Percentiles rank a stretch among this genome's conserved stretches.
Evolutionary conservation across 2,797 vertebrate species (phyloP).

Genomic region (Buceros bicornis): DNA sequence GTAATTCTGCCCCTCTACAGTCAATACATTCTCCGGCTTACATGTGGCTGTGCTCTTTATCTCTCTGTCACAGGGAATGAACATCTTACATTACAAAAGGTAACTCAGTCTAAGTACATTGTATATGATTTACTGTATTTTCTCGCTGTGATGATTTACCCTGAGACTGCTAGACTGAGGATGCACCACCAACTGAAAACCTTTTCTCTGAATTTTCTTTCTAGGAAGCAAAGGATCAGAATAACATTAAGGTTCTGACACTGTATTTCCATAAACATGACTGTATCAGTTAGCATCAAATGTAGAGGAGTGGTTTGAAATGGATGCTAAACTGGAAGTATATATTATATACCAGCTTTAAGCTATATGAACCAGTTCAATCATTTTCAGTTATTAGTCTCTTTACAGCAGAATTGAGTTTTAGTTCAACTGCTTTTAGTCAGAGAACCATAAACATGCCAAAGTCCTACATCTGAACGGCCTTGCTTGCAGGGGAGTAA

Average conservation of each 20-base stretch:
- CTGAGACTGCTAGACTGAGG: background rate
- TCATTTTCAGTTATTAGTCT: background rate
- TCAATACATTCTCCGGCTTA: background rate
- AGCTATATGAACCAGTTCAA: background rate
- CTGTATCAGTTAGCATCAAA: background rate
- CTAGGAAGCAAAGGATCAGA: background rate
- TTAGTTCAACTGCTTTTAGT: background rate
- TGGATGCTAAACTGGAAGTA: background rate
- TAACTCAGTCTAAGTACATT: background rate
- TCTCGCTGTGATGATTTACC: background rate
- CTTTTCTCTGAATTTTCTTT: background rate
- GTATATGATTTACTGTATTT: background rate
- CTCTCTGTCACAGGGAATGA: background rate
- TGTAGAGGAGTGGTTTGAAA: background rate
- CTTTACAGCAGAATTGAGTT: background rate
- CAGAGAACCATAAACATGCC: background rate
- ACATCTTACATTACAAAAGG: background rate
- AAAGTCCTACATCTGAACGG: background rate
- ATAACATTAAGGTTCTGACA: background rate
- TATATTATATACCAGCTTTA: background rate
- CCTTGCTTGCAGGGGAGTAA: background rate
- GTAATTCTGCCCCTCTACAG: background rate
- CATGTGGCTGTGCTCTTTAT: background rate
- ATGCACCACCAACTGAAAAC: background rate
- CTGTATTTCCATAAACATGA: background rate